These are phyloP conservation scores for Calyptommatus sinebrachiatus DNA, from an alignment of 2,113 vertebrate genomes.

Conservation along the genomic window DNA sequence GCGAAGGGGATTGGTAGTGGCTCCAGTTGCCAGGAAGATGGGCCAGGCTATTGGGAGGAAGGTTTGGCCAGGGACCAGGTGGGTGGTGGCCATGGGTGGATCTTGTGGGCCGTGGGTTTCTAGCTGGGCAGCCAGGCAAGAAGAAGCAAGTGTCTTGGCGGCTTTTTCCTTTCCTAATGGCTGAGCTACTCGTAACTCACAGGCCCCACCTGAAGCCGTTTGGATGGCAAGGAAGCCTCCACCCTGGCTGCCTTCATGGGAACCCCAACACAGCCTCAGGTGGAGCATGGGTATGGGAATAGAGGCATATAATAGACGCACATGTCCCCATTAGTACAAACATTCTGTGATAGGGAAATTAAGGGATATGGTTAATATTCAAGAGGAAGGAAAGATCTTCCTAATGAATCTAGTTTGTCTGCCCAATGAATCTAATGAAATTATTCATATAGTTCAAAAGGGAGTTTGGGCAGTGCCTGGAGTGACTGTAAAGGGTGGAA, in stretches of 20 bases:
- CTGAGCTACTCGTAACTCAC: slow-evolving; percentile 4
- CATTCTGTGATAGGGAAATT: too few relatives aligned
- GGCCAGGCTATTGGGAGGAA: slow-evolving; percentile 46
- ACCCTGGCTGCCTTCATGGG: too few relatives aligned
- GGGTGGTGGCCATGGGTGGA: not conserved
- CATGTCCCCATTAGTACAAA: too few relatives aligned
- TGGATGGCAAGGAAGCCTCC: too few relatives aligned
- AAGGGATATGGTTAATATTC: too few relatives aligned
- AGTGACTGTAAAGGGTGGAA: too few relatives aligned
- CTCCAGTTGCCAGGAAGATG: slow-evolving; percentile 29
- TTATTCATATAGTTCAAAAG: too few relatives aligned
- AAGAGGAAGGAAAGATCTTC: not conserved
- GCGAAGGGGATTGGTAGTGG: not conserved
- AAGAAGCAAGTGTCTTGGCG: not conserved
- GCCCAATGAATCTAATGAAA: too few relatives aligned
- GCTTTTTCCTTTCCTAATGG: slow-evolving; percentile 23
- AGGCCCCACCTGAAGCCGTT: not conserved
- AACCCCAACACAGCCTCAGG: too few relatives aligned
- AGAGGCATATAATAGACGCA: too few relatives aligned
- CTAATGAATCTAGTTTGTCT: not conserved
- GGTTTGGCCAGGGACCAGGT: slow-evolving; percentile 5
- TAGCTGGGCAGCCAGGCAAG: slow-evolving; percentile 11
- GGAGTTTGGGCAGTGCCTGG: too few relatives aligned
- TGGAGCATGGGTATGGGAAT: too few relatives aligned
- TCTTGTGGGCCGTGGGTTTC: not conserved